Evolutionary conservation across 2,888 invertebrate genomes (phyloP).

Genomic region (Hemistola chrysoprasaria): DNA sequence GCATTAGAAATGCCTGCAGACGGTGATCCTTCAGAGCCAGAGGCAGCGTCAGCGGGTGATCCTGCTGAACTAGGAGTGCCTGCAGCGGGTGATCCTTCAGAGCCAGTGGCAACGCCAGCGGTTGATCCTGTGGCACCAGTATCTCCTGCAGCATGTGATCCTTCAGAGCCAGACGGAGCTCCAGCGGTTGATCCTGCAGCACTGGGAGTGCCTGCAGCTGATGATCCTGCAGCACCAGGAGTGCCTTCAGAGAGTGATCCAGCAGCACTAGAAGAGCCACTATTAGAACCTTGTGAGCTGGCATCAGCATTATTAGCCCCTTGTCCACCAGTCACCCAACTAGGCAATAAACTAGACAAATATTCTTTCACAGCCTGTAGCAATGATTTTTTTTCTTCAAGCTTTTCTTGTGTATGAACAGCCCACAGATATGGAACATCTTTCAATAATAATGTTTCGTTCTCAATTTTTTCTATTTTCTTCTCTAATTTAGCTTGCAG

Average conservation of each 20-base stretch:
- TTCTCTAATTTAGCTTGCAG: slow-evolving; percentile 51
- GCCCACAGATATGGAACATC: slow-evolving; percentile 56
- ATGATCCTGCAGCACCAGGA: background rate
- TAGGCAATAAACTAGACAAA: slow-evolving; percentile 57
- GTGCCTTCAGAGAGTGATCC: background rate
- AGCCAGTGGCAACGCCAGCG: slow-evolving; percentile 4
- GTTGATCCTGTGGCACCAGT: slow-evolving; percentile 3
- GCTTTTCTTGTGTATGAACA: slow-evolving; percentile 44
- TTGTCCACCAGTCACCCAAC: slow-evolving; percentile 46
- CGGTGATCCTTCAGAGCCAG: slow-evolving; percentile 1
- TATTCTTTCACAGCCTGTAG: slow-evolving; percentile 55
- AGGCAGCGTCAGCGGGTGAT: slow-evolving; percentile 7
- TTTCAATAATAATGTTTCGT: slow-evolving; percentile 55
- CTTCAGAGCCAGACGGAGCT: background rate
- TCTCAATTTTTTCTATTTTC: slow-evolving; percentile 62
- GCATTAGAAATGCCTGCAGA: background rate
- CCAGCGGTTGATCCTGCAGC: slow-evolving; percentile 2
- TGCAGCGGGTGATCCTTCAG: slow-evolving; percentile 9
- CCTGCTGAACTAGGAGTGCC: slow-evolving; percentile 3
- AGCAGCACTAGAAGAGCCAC: slow-evolving; percentile 2
- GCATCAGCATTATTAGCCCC: slow-evolving; percentile 15
- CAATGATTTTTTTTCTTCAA: slow-evolving; percentile 57
- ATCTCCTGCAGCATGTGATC: background rate
- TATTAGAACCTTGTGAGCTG: background rate
- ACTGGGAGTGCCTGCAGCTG: slow-evolving; percentile 2